phyloP scores from a whole-genome alignment of 2,888 invertebrate genomes.

The Ceraclea dissimilis region DNA sequence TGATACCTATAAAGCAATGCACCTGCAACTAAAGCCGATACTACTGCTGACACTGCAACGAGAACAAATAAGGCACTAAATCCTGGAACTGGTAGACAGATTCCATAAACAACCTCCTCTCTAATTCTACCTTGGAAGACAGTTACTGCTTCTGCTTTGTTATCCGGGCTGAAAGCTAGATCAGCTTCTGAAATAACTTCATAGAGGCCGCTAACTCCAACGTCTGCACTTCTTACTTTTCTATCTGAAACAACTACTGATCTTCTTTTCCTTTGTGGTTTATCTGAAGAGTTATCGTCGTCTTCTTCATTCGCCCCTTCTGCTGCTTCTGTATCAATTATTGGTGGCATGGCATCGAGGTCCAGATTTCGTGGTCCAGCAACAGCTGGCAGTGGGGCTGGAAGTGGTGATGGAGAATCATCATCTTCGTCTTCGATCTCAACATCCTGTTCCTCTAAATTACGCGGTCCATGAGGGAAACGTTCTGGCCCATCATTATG shows the following conservation, averaged over 20 bases:
- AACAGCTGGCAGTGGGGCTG: conserved; percentile 46
- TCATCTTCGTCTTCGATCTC: conserved; percentile 45
- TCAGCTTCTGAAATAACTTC: conserved; percentile 90
- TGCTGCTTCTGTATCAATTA: conserved; percentile 15
- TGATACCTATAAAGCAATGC: conserved; percentile 72
- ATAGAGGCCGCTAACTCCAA: conserved; percentile 83
- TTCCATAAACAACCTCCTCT: conserved; percentile 86
- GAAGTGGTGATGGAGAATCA: conserved; percentile 31
- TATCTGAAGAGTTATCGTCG: conserved; percentile 1
- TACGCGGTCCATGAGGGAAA: conserved; percentile 74
- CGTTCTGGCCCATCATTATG: conserved; percentile 55
- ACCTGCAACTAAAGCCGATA: conserved; percentile 80
- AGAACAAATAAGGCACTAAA: conserved; percentile 84
- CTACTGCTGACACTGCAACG: conserved; percentile 79
- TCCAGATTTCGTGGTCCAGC: conserved; percentile 47
- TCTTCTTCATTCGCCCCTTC: not conserved
- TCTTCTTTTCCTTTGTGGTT: conserved; percentile 47
- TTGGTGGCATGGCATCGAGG: conserved; percentile 29
- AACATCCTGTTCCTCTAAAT: conserved; percentile 45
- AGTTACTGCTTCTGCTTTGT: conserved; percentile 71
- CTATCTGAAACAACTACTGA: conserved; percentile 60
- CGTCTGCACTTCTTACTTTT: conserved; percentile 74
- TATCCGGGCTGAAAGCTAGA: conserved; percentile 79
- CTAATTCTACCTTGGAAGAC: conserved; percentile 82
- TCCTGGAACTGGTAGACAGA: conserved; percentile 83